Base-by-base conservation (phyloP, 2,797 vertebrate species). In the Neosilurus mollespiculum region DNA sequence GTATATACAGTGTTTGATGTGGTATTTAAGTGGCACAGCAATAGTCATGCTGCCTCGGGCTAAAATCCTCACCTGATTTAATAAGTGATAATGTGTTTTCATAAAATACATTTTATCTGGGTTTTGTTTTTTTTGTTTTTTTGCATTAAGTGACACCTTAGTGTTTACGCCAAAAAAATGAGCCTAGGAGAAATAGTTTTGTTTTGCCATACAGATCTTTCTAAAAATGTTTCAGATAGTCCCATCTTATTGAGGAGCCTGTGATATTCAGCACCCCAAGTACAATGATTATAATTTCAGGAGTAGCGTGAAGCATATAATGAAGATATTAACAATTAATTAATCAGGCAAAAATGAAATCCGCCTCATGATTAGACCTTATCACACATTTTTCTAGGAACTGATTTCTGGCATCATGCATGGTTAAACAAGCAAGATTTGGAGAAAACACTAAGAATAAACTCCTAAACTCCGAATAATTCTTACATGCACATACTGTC, bases 251-350 rank as follows among this genome's bases (percentile, higher is more conserved):
- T 58, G 16, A 22, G 54, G 18, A 22, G 30, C 11, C 22, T 49
- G 3, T 51, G 59, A 78, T 18, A 78, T 78, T 78, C 15, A 64
- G 22, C n/a, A 26, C 30, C 43, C 59, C 76, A 78, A 10, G 76
- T 18, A 26, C 59, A 49, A 64, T 61, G 59, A 18, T 59, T 81
- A 43, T 16, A 81, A 58, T 64, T 70, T 69, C 34, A 59, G 79
- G 54, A 59, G 15, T 78, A 24, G 76, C 59, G 64, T 78, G 59
- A 64, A 78, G 76, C 76, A 78, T 78, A 8, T 64, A 78, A 78
- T 64, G 37, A 78, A 64, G 59, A 51, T 49, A 78, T 64, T 78
- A 64, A 64, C 49, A 78, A 64, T 24, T 16, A 64, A 64, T 62
- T 64, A 49, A 78, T 62, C 76, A 64, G 37, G 22, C 75, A 77